Percentiles rank a stretch among this genome's conserved stretches.
phyloP scores from a whole-genome alignment of 2,113 vertebrate genomes.

The Pontoporia blainvillei region DNA sequence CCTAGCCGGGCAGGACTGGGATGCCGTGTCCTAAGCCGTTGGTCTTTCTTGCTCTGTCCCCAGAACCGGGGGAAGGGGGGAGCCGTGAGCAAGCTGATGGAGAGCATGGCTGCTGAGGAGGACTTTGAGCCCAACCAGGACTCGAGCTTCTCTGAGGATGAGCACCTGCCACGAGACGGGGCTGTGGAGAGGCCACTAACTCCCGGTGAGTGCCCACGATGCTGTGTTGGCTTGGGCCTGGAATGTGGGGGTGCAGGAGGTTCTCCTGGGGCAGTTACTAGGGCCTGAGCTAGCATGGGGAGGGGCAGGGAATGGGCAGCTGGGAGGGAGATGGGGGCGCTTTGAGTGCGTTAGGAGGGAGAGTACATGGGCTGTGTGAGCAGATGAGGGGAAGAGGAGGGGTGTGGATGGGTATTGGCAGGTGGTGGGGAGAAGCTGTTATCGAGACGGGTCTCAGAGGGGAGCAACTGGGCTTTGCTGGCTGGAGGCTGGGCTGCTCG shows the following conservation, averaged over 20 bases:
- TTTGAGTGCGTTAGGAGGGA: accelerated
- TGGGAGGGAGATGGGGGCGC: not conserved
- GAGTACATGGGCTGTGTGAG: accelerated
- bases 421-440: not conserved
- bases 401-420: too few species aligned
- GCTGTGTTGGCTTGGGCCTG: accelerated
- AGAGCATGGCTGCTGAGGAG: conserved; percentile 98
- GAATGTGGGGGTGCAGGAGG: not conserved
- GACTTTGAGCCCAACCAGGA: conserved; percentile 98
- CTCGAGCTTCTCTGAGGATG: conserved; percentile 98
- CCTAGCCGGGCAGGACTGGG: not conserved
- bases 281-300: too few species aligned
- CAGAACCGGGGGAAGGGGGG: conserved; percentile 90
- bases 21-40: accelerated
- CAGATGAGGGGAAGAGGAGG: not conserved
- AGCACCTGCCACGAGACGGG: conserved; percentile 83
- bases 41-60: not conserved
- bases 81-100: conserved; percentile 97
- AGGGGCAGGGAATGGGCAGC: too few species aligned
- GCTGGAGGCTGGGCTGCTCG: not conserved
- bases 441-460: accelerated
- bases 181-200: conserved; percentile 85
- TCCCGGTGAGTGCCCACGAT: conserved; percentile 82
- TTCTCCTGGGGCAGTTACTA: accelerated
- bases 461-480: not conserved